phyloP scores from a whole-genome alignment of 2,113 vertebrate genomes.

The Rhinoptilus africanus region DNA sequence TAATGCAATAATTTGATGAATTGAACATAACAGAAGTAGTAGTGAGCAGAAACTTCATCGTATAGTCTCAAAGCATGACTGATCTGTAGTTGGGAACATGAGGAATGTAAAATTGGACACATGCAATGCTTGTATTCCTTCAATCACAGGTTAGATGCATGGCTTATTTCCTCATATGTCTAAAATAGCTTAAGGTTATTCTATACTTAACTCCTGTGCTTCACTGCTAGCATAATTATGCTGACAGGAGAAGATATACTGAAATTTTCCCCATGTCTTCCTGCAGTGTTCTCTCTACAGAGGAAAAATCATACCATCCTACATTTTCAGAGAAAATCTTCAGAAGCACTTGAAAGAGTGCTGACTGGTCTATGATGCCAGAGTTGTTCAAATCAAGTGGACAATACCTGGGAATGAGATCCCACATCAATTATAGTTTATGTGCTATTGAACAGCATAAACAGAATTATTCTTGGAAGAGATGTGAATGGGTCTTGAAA shows the following conservation, averaged over 20 bases:
- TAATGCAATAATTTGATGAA: background rate
- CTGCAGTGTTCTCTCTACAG: background rate
- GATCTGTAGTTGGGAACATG: background rate
- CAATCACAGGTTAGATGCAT: background rate
- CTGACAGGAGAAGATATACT: background rate
- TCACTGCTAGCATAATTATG: background rate
- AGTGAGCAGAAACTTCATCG: background rate
- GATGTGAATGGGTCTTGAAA: background rate
- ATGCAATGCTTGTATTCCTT: background rate
- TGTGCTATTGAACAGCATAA: background rate
- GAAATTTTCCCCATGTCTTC: background rate
- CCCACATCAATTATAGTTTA: background rate
- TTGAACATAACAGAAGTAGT: background rate
- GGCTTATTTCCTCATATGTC: background rate
- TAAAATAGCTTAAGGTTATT: background rate
- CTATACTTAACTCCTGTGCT: background rate
- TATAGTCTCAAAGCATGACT: background rate
- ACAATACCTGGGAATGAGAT: background rate
- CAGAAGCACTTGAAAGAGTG: background rate
- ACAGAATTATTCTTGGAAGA: background rate
- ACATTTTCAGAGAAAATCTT: background rate
- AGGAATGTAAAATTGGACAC: background rate
- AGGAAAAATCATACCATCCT: background rate
- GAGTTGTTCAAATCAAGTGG: background rate
- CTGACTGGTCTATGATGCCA: background rate